Percentiles rank a stretch among this genome's conserved stretches.
These are phyloP conservation scores for Sinosuthora webbiana DNA, from an alignment of 2,113 vertebrate genomes.

Conservation along the genomic window DNA sequence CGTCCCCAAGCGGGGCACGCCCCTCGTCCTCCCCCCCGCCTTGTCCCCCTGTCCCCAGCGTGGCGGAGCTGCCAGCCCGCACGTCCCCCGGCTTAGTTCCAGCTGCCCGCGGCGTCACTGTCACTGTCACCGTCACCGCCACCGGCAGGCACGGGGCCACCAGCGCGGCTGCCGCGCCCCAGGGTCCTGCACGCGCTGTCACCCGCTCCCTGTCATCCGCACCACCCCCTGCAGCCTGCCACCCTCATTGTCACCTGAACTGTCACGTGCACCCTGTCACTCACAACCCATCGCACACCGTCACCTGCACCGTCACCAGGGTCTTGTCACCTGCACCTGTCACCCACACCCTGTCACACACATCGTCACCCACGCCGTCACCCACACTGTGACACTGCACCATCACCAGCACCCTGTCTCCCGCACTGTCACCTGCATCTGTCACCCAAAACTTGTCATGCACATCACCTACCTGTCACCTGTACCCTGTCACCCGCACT, in stretches of 20 bases:
- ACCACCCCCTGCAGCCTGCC: background rate
- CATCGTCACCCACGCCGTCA: background rate
- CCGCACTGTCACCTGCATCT: background rate
- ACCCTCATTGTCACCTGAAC: background rate
- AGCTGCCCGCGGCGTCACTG: background rate
- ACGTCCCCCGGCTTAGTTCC: conserved; percentile 14
- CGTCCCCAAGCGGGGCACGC: background rate
- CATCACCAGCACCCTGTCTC: background rate
- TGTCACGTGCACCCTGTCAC: background rate
- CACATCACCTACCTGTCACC: background rate
- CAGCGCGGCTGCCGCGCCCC: background rate
- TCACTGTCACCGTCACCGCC: background rate
- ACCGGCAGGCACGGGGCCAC: background rate
- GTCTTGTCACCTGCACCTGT: background rate
- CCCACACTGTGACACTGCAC: background rate
- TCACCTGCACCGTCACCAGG: background rate
- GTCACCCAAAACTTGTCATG: background rate
- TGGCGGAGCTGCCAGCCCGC: conserved; percentile 11
- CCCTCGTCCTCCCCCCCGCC: background rate
- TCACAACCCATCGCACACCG: background rate
- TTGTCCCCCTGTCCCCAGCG: background rate
- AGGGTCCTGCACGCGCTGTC: background rate
- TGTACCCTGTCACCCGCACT: background rate
- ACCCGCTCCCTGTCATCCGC: background rate
- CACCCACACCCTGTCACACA: background rate